Base-by-base conservation (phyloP, 2,113 vertebrate species). In the Capra hircus region DNA sequence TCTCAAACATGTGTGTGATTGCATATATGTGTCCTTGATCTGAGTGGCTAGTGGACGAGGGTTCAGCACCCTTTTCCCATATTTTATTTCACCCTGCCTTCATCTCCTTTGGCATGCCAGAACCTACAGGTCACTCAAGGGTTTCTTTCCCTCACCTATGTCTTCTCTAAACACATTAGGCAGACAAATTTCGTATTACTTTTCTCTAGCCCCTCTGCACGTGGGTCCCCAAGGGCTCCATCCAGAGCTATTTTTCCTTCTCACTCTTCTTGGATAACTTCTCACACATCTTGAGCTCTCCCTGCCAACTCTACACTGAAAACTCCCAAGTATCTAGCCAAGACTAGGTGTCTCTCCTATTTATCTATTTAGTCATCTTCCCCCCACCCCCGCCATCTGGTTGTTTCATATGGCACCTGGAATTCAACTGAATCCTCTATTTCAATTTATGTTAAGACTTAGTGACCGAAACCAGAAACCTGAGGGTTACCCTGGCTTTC, bases 1-100 rank as follows among this genome's bases (percentile, higher is more conserved):
- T 43, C 19, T 71, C n/a, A 14, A 45, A 57, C 9, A 0, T 5
- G 1, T 6, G 6, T 64, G 25, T 19, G 0, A 4, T 33, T 40
- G 21, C 17, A 1, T 1, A 1, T 21, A 2, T 12, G 6, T 43
- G 3, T 15, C 5, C 30, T 12, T 10, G 9, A 8, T 57, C 52
- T 33, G 12, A 21, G 62, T 30, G 4, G 17, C 43, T 59, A 0
- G 4, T 7, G 28, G 27, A 3, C 52, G 23, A 7, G 40, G 57
- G 5, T 28, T 43, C 40, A 6, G 9, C 21, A 0, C 78, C 52
- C 19, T 9, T 9, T 12, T 43, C 25, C 13, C 15, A 0, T 43
- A 23, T 80, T 52, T 40, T 7, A 40, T 45, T 48, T 90, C 81
- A 8, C 16, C 7, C 33, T 57, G 43, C 8, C 23, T 17, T 71